Evolutionary conservation across 1,140 invertebrate species (phyloP).

Genomic region (Heliconius hewitsoni): DNA sequence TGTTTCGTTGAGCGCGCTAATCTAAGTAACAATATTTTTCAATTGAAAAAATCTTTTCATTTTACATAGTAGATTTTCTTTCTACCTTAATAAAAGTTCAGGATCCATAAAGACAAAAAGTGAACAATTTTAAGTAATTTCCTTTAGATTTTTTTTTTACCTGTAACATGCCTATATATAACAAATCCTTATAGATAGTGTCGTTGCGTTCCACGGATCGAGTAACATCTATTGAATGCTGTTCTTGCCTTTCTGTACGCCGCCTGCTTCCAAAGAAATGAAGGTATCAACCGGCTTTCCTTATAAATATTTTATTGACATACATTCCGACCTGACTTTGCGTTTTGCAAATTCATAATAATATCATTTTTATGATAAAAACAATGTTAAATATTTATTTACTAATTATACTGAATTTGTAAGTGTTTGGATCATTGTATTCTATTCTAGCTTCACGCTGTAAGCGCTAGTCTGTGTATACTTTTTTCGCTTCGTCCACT

Average conservation of each 20-base stretch:
- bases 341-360: neutral
- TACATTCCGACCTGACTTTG: neutral
- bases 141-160: neutral
- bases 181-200: constrained; percentile 4
- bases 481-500: too few relatives aligned
- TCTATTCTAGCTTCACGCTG: too few relatives aligned
- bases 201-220: constrained; percentile 5
- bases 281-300: neutral
- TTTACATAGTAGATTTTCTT: too few relatives aligned
- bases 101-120: too few relatives aligned
- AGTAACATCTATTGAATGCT: constrained; percentile 20
- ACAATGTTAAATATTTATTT: too few relatives aligned
- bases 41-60: neutral
- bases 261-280: constrained; percentile 3
- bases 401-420: too few relatives aligned
- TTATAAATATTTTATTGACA: neutral
- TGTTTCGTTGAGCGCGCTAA: too few relatives aligned
- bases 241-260: constrained; percentile 19
- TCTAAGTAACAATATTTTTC: neutral
- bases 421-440: too few relatives aligned
- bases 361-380: too few relatives aligned
- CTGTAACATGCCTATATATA: neutral
- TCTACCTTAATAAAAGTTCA: too few relatives aligned
- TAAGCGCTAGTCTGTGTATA: too few relatives aligned
- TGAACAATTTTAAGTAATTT: neutral